These are phyloP conservation scores for Diabrotica balteata DNA, from an alignment of 2,888 invertebrate species.

Conservation along the genomic window DNA sequence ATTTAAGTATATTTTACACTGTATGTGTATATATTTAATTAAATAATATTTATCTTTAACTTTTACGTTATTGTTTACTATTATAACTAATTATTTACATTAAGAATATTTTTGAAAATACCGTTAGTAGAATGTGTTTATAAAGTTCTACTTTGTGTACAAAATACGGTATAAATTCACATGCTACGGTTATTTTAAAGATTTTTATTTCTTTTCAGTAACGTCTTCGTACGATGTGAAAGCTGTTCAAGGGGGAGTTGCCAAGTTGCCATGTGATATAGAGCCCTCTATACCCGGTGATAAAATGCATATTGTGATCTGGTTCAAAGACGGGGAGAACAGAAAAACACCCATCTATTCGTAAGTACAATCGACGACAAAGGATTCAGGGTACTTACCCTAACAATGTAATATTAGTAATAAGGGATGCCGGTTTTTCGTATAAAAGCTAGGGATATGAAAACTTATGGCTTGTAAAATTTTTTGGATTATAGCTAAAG, in stretches of 20 bases:
- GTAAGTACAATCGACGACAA: conserved; percentile 56
- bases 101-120: too few relatives aligned
- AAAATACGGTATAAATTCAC: too few relatives aligned
- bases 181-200: neutral
- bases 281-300: conserved; percentile 65
- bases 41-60: too few relatives aligned
- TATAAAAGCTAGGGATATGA: conserved; percentile 7
- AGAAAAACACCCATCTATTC: conserved; percentile 68
- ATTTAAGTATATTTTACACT: too few relatives aligned
- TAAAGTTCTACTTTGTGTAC: too few relatives aligned
- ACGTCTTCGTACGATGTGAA: conserved; percentile 58
- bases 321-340: conserved; percentile 68
- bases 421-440: conserved; percentile 4
- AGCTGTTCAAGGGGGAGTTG: conserved; percentile 67
- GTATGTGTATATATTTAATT: too few relatives aligned
- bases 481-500: conserved; percentile 1
- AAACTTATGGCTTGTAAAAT: conserved; percentile 11
- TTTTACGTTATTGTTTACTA: too few relatives aligned
- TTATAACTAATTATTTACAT: too few relatives aligned
- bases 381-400: neutral
- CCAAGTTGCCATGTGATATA: conserved; percentile 69
- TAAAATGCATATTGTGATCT: conserved; percentile 69
- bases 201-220: conserved; percentile 47
- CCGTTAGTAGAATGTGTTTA: too few relatives aligned
- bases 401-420: conserved; percentile 11